Evolutionary conservation across 2,888 invertebrate genomes (phyloP).

Genomic region (Leucozona laternaria): DNA sequence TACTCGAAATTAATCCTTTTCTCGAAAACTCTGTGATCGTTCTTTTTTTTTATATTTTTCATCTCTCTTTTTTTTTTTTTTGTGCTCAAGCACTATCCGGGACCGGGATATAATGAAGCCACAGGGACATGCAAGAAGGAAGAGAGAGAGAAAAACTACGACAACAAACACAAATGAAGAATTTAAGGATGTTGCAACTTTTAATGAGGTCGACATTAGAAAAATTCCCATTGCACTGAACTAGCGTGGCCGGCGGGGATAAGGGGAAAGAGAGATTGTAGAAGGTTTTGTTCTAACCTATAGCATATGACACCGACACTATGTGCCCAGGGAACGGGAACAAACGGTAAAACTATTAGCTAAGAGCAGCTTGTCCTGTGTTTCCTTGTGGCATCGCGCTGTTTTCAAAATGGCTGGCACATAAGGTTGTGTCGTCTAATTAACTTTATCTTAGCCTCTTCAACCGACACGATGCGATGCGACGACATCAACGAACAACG

Average conservation of each 20-base stretch:
- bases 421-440: slow-evolving; percentile 78
- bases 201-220: slow-evolving; percentile 75
- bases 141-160: slow-evolving; percentile 1
- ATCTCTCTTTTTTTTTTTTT: neutral
- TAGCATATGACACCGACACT: slow-evolving; percentile 31
- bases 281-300: neutral
- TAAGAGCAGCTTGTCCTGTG: slow-evolving; percentile 53
- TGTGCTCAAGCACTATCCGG: slow-evolving; percentile 23
- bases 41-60: slow-evolving; percentile 9
- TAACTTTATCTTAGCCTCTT: slow-evolving; percentile 76
- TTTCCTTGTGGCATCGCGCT: slow-evolving; percentile 37
- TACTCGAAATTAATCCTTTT: slow-evolving; percentile 73
- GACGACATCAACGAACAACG: neutral
- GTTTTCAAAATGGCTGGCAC: slow-evolving; percentile 62
- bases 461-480: neutral
- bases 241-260: neutral
- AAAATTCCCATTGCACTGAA: slow-evolving; percentile 51
- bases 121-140: slow-evolving; percentile 31
- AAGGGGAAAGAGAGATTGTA: no score
- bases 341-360: slow-evolving; percentile 68
- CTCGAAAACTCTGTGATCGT: slow-evolving; percentile 17
- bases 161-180: slow-evolving; percentile 40
- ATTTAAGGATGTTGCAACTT: slow-evolving; percentile 75
- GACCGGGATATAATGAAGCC: slow-evolving; percentile 63
- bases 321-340: slow-evolving; percentile 30